Conservation (phyloP, 2,113 vertebrate genomes). For the Neolamprologus tretocephalus region DNA sequence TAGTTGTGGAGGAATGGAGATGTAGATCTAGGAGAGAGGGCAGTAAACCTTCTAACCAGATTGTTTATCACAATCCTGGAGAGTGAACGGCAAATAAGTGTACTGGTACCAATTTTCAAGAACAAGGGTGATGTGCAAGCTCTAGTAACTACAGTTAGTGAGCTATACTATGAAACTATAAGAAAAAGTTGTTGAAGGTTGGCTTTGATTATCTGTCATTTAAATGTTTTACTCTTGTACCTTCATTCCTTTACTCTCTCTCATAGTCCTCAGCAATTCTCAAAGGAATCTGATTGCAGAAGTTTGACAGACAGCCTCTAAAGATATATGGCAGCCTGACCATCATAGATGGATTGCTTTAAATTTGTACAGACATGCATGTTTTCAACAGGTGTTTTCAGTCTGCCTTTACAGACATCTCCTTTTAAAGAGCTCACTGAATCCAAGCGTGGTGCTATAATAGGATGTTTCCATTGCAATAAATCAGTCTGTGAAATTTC, state of each 20-base stretch:
- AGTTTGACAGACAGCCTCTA: not conserved
- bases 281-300: not conserved
- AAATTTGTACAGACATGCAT: not conserved
- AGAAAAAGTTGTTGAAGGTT: not conserved
- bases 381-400: not conserved
- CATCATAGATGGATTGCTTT: not conserved
- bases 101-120: not conserved
- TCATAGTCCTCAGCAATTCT: not conserved
- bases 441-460: not conserved
- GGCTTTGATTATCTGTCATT: not conserved
- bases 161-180: not conserved
- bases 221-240: not conserved
- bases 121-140: not conserved
- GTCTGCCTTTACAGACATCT: not conserved
- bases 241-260: not conserved
- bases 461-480: not conserved
- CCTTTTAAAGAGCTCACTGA: not conserved
- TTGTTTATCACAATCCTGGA: not conserved
- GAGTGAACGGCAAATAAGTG: not conserved
- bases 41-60: not conserved
- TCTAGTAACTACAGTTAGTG: not conserved
- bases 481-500: not conserved
- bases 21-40: not conserved
- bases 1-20: not conserved
- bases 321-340: not conserved